Conservation (phyloP, 2,113 vertebrate genomes). For the pig (Sus scrofa) region DNA sequence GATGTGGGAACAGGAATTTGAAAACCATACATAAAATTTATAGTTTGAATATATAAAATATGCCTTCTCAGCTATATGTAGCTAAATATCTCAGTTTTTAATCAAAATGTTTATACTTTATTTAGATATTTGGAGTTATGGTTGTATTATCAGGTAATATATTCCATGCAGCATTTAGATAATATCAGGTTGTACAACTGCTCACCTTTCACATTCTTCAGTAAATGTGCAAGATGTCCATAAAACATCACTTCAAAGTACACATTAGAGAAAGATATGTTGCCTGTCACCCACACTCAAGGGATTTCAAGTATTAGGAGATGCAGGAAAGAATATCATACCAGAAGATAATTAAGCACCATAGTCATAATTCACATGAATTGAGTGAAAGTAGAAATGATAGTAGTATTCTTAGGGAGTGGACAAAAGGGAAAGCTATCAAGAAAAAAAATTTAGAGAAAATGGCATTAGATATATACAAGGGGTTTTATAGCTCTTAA, state of each 20-base stretch:
- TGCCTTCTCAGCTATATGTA: neutral
- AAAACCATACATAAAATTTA: neutral
- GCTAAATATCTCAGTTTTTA: neutral
- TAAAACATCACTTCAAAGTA: neutral
- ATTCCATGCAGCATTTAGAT: neutral
- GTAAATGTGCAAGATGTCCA: neutral
- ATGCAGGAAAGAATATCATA: neutral
- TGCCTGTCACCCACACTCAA: neutral
- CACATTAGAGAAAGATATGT: neutral
- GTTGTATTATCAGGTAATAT: neutral
- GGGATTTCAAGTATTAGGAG: neutral
- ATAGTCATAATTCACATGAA: neutral
- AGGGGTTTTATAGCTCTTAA: conserved; percentile 2
- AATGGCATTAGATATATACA: neutral
- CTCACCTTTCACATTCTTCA: neutral
- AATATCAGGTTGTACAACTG: neutral
- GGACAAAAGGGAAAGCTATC: neutral
- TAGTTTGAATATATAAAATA: neutral
- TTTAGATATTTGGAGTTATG: neutral
- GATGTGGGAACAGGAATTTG: neutral
- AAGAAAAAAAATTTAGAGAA: neutral
- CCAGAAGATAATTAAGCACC: neutral
- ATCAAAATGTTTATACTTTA: neutral
- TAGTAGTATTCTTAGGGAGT: neutral
- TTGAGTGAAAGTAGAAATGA: neutral